phyloP scores from a whole-genome alignment of 2,113 vertebrate genomes.

The Varanus komodoensis region DNA sequence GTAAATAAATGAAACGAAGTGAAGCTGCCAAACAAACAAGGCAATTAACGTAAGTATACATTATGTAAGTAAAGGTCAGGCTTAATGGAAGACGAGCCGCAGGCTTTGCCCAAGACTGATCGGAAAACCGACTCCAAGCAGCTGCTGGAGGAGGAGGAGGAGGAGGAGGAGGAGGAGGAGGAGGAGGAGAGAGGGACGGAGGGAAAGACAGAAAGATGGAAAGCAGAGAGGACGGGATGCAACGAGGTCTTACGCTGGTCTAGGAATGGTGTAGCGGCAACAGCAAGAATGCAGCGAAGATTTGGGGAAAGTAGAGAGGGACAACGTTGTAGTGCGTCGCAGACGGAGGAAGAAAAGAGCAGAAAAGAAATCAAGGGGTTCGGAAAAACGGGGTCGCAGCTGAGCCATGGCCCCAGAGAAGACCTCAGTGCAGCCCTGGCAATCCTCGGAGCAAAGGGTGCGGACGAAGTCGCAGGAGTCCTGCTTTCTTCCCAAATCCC shows the following conservation, averaged over 20 bases:
- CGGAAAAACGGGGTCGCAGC: neutral
- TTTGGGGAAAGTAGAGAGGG: neutral
- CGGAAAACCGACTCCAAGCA: too few relatives aligned
- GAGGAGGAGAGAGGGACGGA: neutral
- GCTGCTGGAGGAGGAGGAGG: neutral
- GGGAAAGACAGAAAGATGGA: neutral
- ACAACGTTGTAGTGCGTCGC: neutral
- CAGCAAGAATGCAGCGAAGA: neutral
- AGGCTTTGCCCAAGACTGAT: neutral
- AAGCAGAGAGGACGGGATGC: neutral
- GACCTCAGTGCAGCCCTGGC: too few relatives aligned
- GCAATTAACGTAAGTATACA: neutral
- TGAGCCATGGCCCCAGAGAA: too few relatives aligned
- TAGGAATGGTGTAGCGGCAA: neutral
- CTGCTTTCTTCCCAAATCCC: too few relatives aligned
- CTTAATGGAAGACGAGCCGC: neutral
- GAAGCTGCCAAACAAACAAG: neutral
- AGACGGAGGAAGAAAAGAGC: neutral
- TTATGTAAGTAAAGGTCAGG: neutral
- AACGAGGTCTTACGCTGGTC: neutral
- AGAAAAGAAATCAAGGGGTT: neutral
- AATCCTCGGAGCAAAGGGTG: neutral
- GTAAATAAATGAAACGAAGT: slow-evolving; percentile 11
- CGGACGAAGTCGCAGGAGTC: too few relatives aligned
- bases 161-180: neutral